A percentile compares a stretch with the other conserved stretches of the same genome.
Evolutionary conservation across 2,888 invertebrate genomes (phyloP).

Genomic region (Leistus spinibarbis): DNA sequence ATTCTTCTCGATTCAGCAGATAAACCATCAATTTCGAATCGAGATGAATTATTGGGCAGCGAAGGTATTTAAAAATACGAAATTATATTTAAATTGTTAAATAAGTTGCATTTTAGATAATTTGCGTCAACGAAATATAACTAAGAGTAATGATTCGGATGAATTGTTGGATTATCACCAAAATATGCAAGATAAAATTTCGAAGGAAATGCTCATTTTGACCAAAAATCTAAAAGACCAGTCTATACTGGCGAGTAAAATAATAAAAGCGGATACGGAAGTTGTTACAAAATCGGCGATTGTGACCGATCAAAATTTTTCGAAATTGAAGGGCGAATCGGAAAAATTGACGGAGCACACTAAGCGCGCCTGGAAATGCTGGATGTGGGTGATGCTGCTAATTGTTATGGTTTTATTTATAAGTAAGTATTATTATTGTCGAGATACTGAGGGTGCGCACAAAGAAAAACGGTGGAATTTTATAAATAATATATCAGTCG

Average conservation of each 20-base stretch:
- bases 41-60: constrained; percentile 49
- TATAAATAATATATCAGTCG: no score
- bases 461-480: no score
- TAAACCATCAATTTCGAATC: constrained; percentile 23
- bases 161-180: constrained; percentile 85
- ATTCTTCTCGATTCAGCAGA: background rate
- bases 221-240: constrained; percentile 90
- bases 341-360: constrained; percentile 84
- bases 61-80: constrained; percentile 14
- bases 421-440: constrained; percentile 69
- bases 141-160: constrained; percentile 71
- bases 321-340: constrained; percentile 79
- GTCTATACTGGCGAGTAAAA: constrained; percentile 84
- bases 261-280: constrained; percentile 89
- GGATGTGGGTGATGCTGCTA: constrained; percentile 91
- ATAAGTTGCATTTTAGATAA: constrained; percentile 53
- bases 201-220: constrained; percentile 90
- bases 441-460: no score
- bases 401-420: constrained; percentile 87
- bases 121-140: constrained; percentile 60
- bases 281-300: constrained; percentile 76
- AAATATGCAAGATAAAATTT: constrained; percentile 88
- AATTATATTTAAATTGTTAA: background rate
- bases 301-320: constrained; percentile 79
- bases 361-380: constrained; percentile 88